A percentile compares a stretch with the other conserved stretches of the same genome.
Conservation (phyloP, 1,140 invertebrate genomes). For the Augochlora pura region DNA sequence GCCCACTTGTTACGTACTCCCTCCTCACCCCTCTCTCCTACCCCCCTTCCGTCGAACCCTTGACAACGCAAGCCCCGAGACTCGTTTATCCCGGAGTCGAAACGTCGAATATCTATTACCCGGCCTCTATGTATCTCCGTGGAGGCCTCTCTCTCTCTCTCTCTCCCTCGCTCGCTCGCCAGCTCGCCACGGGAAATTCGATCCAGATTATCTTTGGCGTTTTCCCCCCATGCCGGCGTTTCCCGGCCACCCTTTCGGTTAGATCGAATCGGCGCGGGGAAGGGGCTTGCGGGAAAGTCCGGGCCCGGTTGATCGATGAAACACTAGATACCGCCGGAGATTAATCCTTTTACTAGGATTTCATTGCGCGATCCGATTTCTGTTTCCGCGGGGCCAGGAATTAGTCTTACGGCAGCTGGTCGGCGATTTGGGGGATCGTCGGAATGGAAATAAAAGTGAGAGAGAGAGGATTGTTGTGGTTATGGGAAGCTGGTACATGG, state of each 20-base stretch:
- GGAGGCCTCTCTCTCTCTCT: too few relatives aligned
- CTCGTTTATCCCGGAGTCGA: constrained; percentile 23
- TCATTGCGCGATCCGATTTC: background rate
- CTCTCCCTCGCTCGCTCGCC: too few relatives aligned
- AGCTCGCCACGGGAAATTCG: constrained; percentile 22
- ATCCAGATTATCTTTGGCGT: constrained; percentile 36
- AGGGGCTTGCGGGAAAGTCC: too few relatives aligned
- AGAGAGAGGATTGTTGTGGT: too few relatives aligned
- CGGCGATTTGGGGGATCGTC: too few relatives aligned
- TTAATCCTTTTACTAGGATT: background rate
- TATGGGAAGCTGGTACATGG: too few relatives aligned
- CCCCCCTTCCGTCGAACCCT: background rate
- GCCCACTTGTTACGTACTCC: constrained; percentile 55
- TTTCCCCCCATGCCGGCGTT: background rate
- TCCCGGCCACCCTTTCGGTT: background rate
- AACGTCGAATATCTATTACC: constrained; percentile 45
- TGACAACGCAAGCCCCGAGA: background rate
- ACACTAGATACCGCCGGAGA: background rate
- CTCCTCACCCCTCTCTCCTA: too few relatives aligned
- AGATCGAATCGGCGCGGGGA: background rate
- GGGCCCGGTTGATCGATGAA: background rate
- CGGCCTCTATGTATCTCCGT: background rate
- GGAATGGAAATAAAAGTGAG: too few relatives aligned
- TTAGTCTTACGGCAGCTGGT: too few relatives aligned
- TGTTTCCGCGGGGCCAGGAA: too few relatives aligned